Evolutionary conservation across 2,113 vertebrate species (phyloP), one percentile per base, ranked within the genome.

Genomic region (Chlorocebus sabaeus): DNA sequence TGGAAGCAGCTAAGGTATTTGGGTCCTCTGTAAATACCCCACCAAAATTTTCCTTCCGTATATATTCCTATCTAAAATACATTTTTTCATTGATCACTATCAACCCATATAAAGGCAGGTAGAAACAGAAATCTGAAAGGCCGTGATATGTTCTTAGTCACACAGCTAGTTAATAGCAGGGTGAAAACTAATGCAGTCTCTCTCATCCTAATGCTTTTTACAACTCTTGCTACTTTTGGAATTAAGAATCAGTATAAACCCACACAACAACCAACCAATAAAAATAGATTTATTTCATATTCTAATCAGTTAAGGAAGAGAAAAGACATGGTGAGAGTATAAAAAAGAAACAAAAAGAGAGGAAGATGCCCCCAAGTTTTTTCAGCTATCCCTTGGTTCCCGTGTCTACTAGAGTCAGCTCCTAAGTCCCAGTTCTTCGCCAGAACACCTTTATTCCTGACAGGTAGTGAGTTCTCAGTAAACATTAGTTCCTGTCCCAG

Each of bases 191-290:
- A 81, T 94, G 25, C 16, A 73, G 20, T 93, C 61, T 91, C 61
- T 86, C 40, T 91, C 61, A 64, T 70, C 94, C 72, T 93, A 45
- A 16, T 96, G 52, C 72, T 89, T 96, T 85, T 95, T 59, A 78
- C 0, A 85, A 50, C 43, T 84, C 40, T 80, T 70, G 55, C 32
- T 96, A 30, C 7, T 88, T 73, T 94, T 30, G 23, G 43, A 88
- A 93, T 93, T 95, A 89, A 96, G 43, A 93, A 76, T 48, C 22
- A 27, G 13, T 76, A 57, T 95, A 85, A 93, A 27, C 35, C 17
- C 18, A 38, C 83, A 79, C 88, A 88, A n/a, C 22, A 90, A 57
- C 9, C 23, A 94, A 50, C 4, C 23, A 72, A 57, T 83, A 96
- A 90, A 87, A 95, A 94, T 73, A 35, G 7, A 75, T 70, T 79